Evolutionary conservation across 1,140 invertebrate genomes (phyloP).

Genomic region (Hycleus cichorii): DNA sequence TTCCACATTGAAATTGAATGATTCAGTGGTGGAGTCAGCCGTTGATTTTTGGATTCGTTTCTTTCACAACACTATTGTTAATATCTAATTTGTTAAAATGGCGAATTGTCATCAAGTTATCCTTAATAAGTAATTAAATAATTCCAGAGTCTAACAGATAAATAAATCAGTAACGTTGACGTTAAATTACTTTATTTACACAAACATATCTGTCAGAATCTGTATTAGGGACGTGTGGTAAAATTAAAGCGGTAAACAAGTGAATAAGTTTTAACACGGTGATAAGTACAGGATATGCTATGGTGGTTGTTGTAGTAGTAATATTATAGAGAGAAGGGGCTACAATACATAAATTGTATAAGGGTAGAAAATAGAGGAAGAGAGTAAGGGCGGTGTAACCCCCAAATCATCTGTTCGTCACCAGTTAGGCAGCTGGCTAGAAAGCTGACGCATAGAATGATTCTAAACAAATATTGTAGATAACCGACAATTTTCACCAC

Average conservation of each 20-base stretch:
- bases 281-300: constrained; percentile 21
- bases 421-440: constrained; percentile 25
- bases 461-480: constrained; percentile 1
- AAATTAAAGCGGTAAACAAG: constrained; percentile 2
- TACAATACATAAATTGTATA: background rate
- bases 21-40: too few species aligned
- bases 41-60: too few species aligned
- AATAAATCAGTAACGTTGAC: constrained; percentile 2
- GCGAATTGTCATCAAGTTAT: too few species aligned
- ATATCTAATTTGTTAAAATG: too few species aligned
- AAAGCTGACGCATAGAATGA: constrained; percentile 19
- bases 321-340: too few species aligned
- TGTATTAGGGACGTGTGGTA: background rate
- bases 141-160: constrained; percentile 3
- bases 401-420: constrained; percentile 31
- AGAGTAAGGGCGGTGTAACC: constrained; percentile 9
- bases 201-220: background rate
- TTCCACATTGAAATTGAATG: too few species aligned
- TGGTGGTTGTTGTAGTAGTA: too few species aligned
- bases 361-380: constrained; percentile 1
- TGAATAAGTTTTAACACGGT: constrained; percentile 15
- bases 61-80: too few species aligned
- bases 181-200: background rate
- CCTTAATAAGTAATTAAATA: constrained; percentile 8
- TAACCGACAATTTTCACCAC: constrained; percentile 1